Conservation (phyloP, 2,113 vertebrate genomes). For the Litocranius walleri region DNA sequence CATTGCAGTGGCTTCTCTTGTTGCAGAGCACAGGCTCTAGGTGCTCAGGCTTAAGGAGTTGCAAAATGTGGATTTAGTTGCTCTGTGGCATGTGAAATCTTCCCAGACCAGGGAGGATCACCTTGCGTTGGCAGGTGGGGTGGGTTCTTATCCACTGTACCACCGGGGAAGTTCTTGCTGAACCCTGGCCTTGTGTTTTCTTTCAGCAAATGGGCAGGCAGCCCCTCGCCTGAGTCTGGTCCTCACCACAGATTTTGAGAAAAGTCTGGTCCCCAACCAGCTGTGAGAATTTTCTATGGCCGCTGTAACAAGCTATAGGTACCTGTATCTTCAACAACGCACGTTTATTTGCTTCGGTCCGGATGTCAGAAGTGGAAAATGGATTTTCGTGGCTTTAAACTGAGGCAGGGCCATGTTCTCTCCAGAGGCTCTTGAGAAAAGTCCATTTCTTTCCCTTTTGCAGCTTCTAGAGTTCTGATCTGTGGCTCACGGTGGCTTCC, state of each 20-base stretch:
- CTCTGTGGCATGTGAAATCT: not conserved
- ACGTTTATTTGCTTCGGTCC: not conserved
- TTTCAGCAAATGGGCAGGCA: not conserved
- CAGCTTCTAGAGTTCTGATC: not conserved
- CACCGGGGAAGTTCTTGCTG: not conserved
- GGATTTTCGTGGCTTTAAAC: not conserved
- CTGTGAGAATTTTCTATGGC: not conserved
- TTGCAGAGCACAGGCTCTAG: not conserved
- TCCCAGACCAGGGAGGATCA: not conserved
- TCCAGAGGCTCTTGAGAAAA: fast-evolving
- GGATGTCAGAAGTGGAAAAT: not conserved
- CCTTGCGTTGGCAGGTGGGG: not conserved
- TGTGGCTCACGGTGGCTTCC: fast-evolving
- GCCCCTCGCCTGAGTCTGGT: fast-evolving
- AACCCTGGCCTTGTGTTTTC: not conserved
- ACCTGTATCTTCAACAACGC: not conserved
- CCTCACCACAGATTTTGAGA: fast-evolving
- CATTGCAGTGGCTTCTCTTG: not conserved
- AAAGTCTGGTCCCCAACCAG: not conserved
- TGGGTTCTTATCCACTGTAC: not conserved
- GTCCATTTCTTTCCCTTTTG: not conserved
- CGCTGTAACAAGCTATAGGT: not conserved
- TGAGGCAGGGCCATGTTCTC: not conserved
- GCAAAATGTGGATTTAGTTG: not conserved
- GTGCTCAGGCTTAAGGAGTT: not conserved